Base-by-base conservation (phyloP, 2,888 invertebrate genomes). In the Sphaeridia pumilis region DNA sequence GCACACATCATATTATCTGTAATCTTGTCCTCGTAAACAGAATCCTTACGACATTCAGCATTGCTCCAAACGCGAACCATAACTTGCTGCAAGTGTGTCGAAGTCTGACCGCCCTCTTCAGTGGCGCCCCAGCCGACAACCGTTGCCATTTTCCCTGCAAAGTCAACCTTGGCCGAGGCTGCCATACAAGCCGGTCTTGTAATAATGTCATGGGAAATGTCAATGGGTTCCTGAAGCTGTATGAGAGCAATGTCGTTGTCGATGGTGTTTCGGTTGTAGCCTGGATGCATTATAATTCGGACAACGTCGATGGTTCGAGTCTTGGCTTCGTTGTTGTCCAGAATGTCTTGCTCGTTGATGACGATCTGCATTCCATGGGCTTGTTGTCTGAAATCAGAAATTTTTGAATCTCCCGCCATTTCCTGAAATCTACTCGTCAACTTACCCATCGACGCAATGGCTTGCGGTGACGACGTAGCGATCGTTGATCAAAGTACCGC, bases 401-500 rank as follows among this genome's bases (percentile, higher is more conserved):
- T 7, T 14, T 10, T 10, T 4, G 21, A 42, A 42, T 22, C 22
- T 4, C 22, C 17, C 4, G 21, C 21, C 17, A 42, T 10, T 3
- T 22, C 21, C 14, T 14, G 7, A 41, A 41, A 41, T 7, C 7
- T 41, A 14, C 7, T 17, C 7, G 12, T 7, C 17, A 7, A n/a
- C 12, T 41, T 49, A 61, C 61, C 61, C 59, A 46, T 60, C 62
- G 5, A 62, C 62, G 49, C 62, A 62, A 50, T 61, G 61, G 46
- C 58, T 57, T 3, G 59, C 59, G 3, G 61, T 58, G n/a, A 61
- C 20, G 20, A 61, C 49, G 52, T 57, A 58, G 25, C 44, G 26
- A 35, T 51, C 52, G 36, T 60, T 60, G 4, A 60, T 60, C 14
- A 60, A 45, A 4, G 49, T 49, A 3, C 49, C 49, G 17, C 49